Base-by-base conservation (phyloP, 35 echinoderm and acorn worm genomes). In the Ophiothrix spiculata region DNA sequence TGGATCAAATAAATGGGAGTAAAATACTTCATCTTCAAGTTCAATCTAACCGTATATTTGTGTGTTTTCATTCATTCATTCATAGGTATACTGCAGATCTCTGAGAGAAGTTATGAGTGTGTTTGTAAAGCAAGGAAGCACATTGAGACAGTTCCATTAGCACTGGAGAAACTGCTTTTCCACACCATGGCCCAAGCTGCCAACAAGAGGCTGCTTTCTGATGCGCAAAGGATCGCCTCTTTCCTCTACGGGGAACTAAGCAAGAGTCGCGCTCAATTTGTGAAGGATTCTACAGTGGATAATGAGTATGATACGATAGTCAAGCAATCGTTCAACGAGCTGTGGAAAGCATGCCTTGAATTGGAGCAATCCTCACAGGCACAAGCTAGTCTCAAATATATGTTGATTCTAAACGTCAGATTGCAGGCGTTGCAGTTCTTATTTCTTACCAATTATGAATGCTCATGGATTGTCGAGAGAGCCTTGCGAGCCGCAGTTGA, bases 251-350 rank as follows among this genome's bases (percentile, higher is more conserved):
- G 40, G 38, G 75, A 92, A 38, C 77, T 96, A 12, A 35, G 78
- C 16, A 56, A 77, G 36, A 77, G 79, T n/a, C 63, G 38, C 23
- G 28, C 19, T 1, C 37, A 83, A n/a, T 87, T 87, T 40, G 36
- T 88, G 54, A 79, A 31, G 38, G 79, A 13, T 32, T 75, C 80
- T 42, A 45, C 77, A 25, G 74, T 87, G 39, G 90, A 96, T 41
- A 96, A 92, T 86, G 93, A 96, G 76, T 96, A 49, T 82, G 90
- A 96, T 54, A 91, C 90, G 32, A 85, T 96, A 74, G 85, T 74
- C 35, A 96, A 96, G 39, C 93, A 96, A 69, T 63, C 90, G 34
- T 90, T 88, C 86, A 96, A 88, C 63, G 90, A 92, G 80, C 64
- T 96, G 19, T 96, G 93, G 93, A 96, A 92, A 40, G 74, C 87